Base-by-base conservation (phyloP, 2,797 vertebrate genomes). In the Muscicapa comitata region DNA sequence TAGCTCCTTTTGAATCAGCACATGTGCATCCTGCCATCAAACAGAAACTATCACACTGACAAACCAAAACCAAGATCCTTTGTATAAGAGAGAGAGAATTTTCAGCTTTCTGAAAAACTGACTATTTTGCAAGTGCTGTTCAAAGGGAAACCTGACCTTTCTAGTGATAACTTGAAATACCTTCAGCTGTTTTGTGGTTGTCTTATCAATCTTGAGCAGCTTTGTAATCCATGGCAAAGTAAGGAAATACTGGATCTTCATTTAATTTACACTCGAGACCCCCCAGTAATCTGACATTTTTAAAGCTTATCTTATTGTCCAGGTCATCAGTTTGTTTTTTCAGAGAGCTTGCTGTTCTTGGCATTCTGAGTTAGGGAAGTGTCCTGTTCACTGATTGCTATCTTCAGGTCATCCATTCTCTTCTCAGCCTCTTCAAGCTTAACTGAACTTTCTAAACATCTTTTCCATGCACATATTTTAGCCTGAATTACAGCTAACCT, bases 241-340 rank as follows among this genome's bases (percentile, higher is more conserved):
- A 87, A 79, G 62, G 47, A 76, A 81, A 84, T 51, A 68, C 26
- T 71, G 61, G 61, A 74, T 89, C 88, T 74, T 95, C 37, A 85
- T 72, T 94, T 58, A 78, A 81, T 95, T 73, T 93, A 67, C 68
- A 74, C 95, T 70, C 40, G 50, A 94, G 96, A 88, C 18, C 53
- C 43, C 76, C 73, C 25, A 53, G 24, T 71, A 94, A 93, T 74
- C 53, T 92, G 96, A 93, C 92, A 97, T 97, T 98, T 98, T 91
- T 43, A 95, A 96, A 97, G 95, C 81, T 91, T 96, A 86, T 91
- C 72, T 96, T 95, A 88, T 96, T 96, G 95, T 97, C 81, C 62
- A 95, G 94, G 94, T 94, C 91, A 96, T 94, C 87, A 47, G 76
- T 75, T 89, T 94, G 87, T 74, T 96, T 97, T 94, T 84, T 48